Conservation (phyloP, 1,140 invertebrate species). For the Rhopalosiphum maidis region DNA sequence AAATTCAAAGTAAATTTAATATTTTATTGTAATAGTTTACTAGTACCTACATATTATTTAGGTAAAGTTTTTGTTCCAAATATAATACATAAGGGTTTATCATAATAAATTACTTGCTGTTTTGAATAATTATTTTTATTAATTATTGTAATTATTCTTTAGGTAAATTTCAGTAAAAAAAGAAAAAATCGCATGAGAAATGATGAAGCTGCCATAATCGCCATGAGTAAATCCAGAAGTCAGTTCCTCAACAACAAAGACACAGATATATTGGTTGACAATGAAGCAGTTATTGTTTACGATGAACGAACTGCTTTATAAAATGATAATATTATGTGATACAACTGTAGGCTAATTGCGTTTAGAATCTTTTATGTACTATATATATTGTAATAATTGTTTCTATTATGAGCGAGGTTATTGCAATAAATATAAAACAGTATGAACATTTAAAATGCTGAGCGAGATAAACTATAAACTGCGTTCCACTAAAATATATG, state of each 20-base stretch:
- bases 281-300: constrained; percentile 76
- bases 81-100: neutral
- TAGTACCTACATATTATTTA: too few species aligned
- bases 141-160: constrained; percentile 60
- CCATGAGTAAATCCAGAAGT: constrained; percentile 74
- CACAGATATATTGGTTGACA: constrained; percentile 69
- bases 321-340: constrained; percentile 57
- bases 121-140: neutral
- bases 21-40: too few species aligned
- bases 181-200: constrained; percentile 76
- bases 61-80: too few species aligned
- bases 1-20: too few species aligned
- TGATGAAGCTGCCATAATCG: constrained; percentile 77
- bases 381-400: constrained; percentile 34
- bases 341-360: neutral
- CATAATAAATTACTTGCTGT: fast-evolving
- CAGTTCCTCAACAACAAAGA: constrained; percentile 69
- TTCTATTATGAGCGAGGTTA: neutral
- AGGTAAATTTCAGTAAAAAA: constrained; percentile 76
- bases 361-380: neutral
- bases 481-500: neutral
- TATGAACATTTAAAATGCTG: neutral
- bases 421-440: neutral
- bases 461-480: neutral
- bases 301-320: constrained; percentile 75